A percentile compares a stretch with the other conserved stretches of the same genome.
phyloP scores from a whole-genome alignment of 2,797 vertebrate species.

The Myotis daubentonii region DNA sequence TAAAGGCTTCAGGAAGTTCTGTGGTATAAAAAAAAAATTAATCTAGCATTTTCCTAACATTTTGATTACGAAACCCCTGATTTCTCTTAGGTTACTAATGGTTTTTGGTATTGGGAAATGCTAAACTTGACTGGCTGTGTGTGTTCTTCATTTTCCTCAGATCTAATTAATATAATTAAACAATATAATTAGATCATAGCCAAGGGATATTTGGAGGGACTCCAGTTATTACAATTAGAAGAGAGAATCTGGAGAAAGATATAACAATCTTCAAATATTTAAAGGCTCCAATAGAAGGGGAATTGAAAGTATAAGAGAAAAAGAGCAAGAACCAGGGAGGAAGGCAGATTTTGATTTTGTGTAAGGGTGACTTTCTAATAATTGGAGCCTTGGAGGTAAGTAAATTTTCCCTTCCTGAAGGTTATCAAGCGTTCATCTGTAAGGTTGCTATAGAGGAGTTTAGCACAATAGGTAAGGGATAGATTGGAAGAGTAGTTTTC shows the following conservation, averaged over 20 bases:
- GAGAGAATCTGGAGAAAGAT: neutral
- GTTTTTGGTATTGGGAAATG: conserved; percentile 21
- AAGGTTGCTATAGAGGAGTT: neutral
- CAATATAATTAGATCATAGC: neutral
- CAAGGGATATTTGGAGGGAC: conserved; percentile 9
- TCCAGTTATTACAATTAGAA: conserved; percentile 11
- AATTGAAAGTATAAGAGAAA: conserved; percentile 19
- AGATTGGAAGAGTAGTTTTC: conserved; percentile 17
- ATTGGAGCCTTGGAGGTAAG: neutral
- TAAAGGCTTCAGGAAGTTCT: neutral
- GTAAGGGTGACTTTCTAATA: neutral
- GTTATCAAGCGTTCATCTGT: neutral
- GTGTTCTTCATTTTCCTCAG: conserved; percentile 36
- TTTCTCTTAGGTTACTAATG: conserved; percentile 36
- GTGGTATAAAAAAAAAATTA: too few relatives aligned
- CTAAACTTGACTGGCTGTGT: neutral
- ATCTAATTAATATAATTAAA: conserved; percentile 56
- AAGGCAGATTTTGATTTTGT: neutral
- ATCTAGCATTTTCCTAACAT: neutral
- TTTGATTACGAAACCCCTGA: conserved; percentile 36
- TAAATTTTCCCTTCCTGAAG: neutral
- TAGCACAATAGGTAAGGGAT: neutral
- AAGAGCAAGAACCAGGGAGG: neutral
- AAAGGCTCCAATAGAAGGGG: neutral
- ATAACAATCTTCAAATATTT: neutral